Evolutionary conservation across 2,113 vertebrate species (phyloP).

Genomic region (Hypanus sabinus): DNA sequence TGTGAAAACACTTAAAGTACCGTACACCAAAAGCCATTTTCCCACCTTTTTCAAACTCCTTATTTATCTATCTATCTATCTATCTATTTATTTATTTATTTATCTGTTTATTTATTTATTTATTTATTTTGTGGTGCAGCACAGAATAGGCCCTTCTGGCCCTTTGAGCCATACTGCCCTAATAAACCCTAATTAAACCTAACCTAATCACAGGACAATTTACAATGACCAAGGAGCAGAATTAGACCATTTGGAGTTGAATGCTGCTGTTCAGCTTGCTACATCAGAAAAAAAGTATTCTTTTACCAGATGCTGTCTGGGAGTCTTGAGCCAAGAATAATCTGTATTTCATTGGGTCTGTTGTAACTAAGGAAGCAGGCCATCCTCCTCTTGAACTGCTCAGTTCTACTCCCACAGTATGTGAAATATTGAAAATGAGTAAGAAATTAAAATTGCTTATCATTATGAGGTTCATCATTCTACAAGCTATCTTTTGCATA

Average conservation of each 20-base stretch:
- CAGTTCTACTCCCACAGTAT: slow-evolving; percentile 9
- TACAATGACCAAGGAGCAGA: too few relatives aligned
- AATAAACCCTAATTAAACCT: too few relatives aligned
- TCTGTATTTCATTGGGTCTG: slow-evolving; percentile 9
- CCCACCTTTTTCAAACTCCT: neutral
- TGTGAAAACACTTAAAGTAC: neutral
- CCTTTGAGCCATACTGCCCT: too few relatives aligned
- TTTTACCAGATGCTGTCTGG: slow-evolving; percentile 21
- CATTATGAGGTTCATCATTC: slow-evolving; percentile 13
- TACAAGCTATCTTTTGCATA: neutral
- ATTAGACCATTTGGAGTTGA: too few relatives aligned
- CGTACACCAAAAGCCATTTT: neutral
- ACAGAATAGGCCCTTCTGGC: too few relatives aligned
- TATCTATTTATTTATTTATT: too few relatives aligned
- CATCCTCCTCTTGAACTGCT: neutral
- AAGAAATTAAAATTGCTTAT: neutral
- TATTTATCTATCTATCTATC: too few relatives aligned
- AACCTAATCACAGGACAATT: too few relatives aligned
- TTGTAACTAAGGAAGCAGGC: neutral
- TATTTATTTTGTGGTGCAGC: too few relatives aligned
- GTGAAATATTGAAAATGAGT: neutral
- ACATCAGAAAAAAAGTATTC: neutral
- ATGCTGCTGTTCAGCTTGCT: neutral
- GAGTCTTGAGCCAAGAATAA: slow-evolving; percentile 13
- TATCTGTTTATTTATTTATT: too few relatives aligned